These are phyloP conservation scores for Platorchestia sp. DNA, from an alignment of 1,140 invertebrate species.

Conservation along the genomic window DNA sequence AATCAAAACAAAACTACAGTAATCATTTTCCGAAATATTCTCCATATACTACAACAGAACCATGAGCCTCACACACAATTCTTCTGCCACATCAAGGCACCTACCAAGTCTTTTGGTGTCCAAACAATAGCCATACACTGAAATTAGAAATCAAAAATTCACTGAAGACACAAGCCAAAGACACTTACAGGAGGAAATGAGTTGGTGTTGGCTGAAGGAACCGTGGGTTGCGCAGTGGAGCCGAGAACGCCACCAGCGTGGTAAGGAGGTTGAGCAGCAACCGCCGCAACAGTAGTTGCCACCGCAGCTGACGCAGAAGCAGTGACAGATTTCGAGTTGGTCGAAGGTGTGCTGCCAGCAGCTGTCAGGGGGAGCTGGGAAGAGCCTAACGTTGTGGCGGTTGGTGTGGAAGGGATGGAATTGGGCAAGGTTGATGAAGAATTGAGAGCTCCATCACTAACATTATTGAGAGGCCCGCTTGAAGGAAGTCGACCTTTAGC, in stretches of 20 bases:
- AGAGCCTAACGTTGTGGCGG: slow-evolving; percentile 75
- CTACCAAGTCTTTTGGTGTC: no score
- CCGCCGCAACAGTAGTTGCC: neutral
- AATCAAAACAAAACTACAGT: neutral
- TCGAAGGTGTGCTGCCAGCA: slow-evolving; percentile 60
- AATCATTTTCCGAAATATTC: neutral
- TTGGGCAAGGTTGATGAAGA: slow-evolving; percentile 65
- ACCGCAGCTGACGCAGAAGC: neutral
- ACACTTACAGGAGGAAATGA: slow-evolving; percentile 65
- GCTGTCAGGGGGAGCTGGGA: slow-evolving; percentile 66
- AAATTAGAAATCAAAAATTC: neutral
- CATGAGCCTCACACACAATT: no score
- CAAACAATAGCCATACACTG: neutral
- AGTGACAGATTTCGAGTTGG: slow-evolving; percentile 57
- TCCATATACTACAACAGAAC: no score
- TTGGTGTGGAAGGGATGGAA: slow-evolving; percentile 70
- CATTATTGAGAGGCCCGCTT: slow-evolving; percentile 58
- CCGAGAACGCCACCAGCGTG: slow-evolving; percentile 63
- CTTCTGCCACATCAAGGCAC: no score
- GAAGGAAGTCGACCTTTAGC: neutral
- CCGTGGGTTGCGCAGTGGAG: slow-evolving; percentile 65
- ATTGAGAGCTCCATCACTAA: slow-evolving; percentile 58
- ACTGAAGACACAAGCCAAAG: neutral
- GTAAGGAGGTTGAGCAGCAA: neutral
- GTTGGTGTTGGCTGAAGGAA: slow-evolving; percentile 65